Evolutionary conservation across 2,113 vertebrate species (phyloP), one percentile per base, ranked within the genome.

Genomic region (Leptobrachium leishanense): DNA sequence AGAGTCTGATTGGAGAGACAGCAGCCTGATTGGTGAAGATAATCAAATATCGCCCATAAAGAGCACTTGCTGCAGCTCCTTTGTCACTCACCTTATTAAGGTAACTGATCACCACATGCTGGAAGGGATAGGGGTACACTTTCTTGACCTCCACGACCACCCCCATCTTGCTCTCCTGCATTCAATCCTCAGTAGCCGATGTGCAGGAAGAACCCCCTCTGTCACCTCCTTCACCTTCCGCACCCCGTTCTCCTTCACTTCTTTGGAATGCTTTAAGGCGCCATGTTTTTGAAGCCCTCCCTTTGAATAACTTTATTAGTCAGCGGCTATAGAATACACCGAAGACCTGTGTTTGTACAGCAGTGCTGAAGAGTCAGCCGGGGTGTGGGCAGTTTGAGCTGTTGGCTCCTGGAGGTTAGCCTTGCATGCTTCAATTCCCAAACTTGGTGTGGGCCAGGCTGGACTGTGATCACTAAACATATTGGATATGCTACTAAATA

Each of bases 71-170:
- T 59, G 10, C 13, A 12, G 13, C 55, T 12, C 55, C 55, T 12
- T 59, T 8, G 8, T 13, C 44, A 55, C 71, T 81, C 90, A 92
- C 91, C 91, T 91, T 92, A 54, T 85, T 88, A 70, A 92, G 87
- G 84, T 89, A 89, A 66, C 88, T 89, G 80, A 84, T 82, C 70
- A 91, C 90, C 85, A 92, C 90, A 70, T 89, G 88, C 83, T 91
- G 87, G 81, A 91, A 92, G 20, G 89, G 91, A 74, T 91, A 91
- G 68, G 77, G 84, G 84, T 87, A 92, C 40, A 89, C 83, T 50
- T 87, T 85, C 70, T 43, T 85, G 75, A 86, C 85, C 63, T 92
- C 88, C 83, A 92, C 85, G 0, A 86, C 83, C 81, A 90, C 87
- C 78, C 86, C 91, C 90, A 91, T 91, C 8, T 1, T 64, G 31